A percentile compares a stretch with the other conserved stretches of the same genome.
Conservation (phyloP, 2,113 vertebrate genomes). For the Proterorhinus semilunaris region DNA sequence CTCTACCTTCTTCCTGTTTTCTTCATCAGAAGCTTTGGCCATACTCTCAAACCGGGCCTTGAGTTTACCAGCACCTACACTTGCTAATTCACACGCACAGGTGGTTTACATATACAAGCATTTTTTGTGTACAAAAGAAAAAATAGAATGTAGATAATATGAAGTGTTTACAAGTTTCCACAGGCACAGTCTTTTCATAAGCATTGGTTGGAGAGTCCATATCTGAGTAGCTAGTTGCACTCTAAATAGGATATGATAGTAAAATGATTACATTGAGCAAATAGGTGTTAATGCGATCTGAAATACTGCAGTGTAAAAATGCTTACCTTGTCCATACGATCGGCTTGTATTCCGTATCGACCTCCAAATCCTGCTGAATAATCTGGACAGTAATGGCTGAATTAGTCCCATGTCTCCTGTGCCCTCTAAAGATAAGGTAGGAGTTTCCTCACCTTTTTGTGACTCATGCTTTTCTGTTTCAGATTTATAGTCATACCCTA, state of each 20-base stretch:
- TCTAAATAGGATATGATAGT: conserved; percentile 64
- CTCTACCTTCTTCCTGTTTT: conserved; percentile 78
- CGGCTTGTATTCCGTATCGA: conserved; percentile 86
- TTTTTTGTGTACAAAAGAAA: neutral
- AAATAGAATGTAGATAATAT: too few species aligned
- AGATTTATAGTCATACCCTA: conserved; percentile 25
- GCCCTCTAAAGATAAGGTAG: neutral
- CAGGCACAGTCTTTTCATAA: conserved; percentile 84
- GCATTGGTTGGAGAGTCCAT: conserved; percentile 83
- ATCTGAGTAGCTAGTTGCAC: conserved; percentile 82
- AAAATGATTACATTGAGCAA: neutral
- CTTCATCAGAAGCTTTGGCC: conserved; percentile 80
- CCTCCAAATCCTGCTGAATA: conserved; percentile 93
- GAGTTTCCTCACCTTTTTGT: conserved; percentile 14
- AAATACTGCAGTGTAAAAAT: neutral
- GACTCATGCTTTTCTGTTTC: conserved; percentile 17
- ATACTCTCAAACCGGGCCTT: conserved; percentile 88
- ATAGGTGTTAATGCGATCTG: neutral
- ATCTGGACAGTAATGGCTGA: conserved; percentile 70
- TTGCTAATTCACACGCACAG: conserved; percentile 43
- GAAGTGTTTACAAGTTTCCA: conserved; percentile 84
- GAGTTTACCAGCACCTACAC: conserved; percentile 80
- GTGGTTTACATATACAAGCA: neutral
- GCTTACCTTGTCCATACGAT: conserved; percentile 91
- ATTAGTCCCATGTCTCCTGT: conserved; percentile 10